These are phyloP conservation scores for Mythimna impura DNA, from an alignment of 2,888 invertebrate genomes.

Conservation along the genomic window DNA sequence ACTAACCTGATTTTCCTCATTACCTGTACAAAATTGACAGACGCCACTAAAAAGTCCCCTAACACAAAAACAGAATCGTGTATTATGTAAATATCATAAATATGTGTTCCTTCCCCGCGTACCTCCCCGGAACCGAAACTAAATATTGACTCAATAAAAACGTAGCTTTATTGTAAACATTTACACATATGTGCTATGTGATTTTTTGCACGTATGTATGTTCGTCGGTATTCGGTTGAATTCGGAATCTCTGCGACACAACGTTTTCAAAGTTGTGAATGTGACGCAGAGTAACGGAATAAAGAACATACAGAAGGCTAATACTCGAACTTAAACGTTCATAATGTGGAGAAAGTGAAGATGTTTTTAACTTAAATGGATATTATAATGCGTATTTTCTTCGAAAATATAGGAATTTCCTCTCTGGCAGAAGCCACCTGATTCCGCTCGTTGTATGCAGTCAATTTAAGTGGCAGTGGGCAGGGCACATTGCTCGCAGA, in stretches of 20 bases:
- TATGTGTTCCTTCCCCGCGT: conserved; percentile 4
- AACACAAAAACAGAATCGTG: background rate
- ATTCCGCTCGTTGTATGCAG: no score
- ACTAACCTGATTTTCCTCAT: background rate
- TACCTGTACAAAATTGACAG: background rate
- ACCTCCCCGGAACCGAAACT: conserved; percentile 18
- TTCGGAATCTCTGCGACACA: background rate
- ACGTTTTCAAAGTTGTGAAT: background rate
- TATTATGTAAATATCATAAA: background rate
- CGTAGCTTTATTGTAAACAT: conserved; percentile 10
- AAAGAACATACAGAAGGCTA: conserved; percentile 1
- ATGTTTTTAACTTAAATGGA: no score
- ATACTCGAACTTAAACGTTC: background rate
- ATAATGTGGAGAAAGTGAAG: no score
- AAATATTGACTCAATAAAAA: conserved; percentile 15
- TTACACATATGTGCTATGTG: conserved; percentile 16
- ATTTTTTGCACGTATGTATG: conserved; percentile 21
- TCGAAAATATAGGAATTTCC: no score
- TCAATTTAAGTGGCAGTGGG: no score
- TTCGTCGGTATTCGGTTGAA: background rate
- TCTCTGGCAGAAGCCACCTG: no score
- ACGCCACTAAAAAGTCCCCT: conserved; percentile 7
- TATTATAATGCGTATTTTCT: no score
- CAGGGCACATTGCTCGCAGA: no score
- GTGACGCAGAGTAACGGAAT: background rate